A percentile compares a stretch with the other conserved stretches of the same genome.
Conservation (phyloP, 2,888 invertebrate genomes). For the Pseudoips prasinana region DNA sequence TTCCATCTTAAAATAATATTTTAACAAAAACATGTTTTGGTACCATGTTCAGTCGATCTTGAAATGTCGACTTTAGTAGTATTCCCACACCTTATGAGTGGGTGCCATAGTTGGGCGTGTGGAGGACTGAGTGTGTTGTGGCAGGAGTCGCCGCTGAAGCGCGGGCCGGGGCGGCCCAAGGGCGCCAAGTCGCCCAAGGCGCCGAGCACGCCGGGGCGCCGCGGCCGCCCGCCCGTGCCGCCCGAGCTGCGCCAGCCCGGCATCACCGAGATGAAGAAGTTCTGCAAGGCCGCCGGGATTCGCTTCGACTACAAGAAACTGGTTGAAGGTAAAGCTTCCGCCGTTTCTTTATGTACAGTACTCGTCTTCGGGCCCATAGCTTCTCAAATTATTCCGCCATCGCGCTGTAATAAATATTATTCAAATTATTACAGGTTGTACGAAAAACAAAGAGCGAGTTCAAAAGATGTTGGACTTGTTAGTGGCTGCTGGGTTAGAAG, state of each 20-base stretch:
- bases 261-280: slow-evolving; percentile 77
- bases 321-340: slow-evolving; percentile 70
- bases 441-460: slow-evolving; percentile 77
- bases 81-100: too few relatives aligned
- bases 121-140: too few relatives aligned
- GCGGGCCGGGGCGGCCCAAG: slow-evolving; percentile 70
- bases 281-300: slow-evolving; percentile 76
- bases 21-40: too few relatives aligned
- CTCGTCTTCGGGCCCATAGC: too few relatives aligned
- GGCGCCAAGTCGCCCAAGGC: slow-evolving; percentile 50
- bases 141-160: slow-evolving; percentile 61
- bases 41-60: too few relatives aligned
- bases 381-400: too few relatives aligned
- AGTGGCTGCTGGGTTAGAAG: slow-evolving; percentile 68
- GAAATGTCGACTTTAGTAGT: too few relatives aligned
- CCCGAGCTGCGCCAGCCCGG: slow-evolving; percentile 71
- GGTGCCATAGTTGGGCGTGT: too few relatives aligned
- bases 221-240: slow-evolving; percentile 72
- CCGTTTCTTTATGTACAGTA: not conserved
- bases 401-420: too few relatives aligned
- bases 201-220: slow-evolving; percentile 39
- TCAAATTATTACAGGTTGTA: too few relatives aligned
- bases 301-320: slow-evolving; percentile 77
- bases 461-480: slow-evolving; percentile 71
- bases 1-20: too few relatives aligned